These are phyloP conservation scores for Pristionchus japonicus DNA, from an alignment of 2,888 invertebrate genomes.

Conservation along the genomic window DNA sequence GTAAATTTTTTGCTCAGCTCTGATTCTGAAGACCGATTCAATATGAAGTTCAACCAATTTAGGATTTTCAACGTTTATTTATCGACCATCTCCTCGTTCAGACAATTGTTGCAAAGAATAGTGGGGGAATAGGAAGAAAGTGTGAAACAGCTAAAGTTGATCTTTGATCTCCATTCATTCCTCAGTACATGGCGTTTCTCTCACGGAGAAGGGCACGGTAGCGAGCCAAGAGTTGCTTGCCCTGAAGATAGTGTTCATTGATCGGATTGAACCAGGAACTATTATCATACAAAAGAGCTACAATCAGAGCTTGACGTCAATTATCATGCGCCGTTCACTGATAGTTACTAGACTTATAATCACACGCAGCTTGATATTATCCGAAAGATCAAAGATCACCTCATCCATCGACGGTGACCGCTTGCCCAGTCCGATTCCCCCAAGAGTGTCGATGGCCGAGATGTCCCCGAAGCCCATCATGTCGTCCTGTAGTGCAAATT, in stretches of 20 bases:
- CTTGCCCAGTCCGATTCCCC: slow-evolving; percentile 43
- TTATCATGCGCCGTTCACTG: not conserved
- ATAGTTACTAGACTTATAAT: not conserved
- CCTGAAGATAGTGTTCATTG: no score
- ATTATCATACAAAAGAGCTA: not conserved
- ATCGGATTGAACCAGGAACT: not conserved
- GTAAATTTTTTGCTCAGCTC: no score
- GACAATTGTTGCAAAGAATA: not conserved
- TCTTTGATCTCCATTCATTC: slow-evolving; percentile 18
- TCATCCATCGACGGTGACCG: slow-evolving; percentile 2
- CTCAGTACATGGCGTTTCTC: not conserved
- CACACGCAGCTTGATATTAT: not conserved
- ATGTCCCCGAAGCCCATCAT: slow-evolving; percentile 45
- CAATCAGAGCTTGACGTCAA: not conserved
- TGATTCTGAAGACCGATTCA: not conserved
- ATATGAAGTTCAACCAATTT: not conserved
- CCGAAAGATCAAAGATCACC: slow-evolving; percentile 2
- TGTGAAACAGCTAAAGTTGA: not conserved
- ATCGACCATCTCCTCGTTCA: slow-evolving; percentile 31
- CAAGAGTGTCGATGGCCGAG: slow-evolving; percentile 44
- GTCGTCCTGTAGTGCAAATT: slow-evolving; percentile 35
- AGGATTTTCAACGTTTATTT: slow-evolving; percentile 2
- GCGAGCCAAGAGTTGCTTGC: not conserved
- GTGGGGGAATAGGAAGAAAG: not conserved
- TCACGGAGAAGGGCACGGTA: not conserved